Base-by-base conservation (phyloP, 2,888 invertebrate species). In the Agrypnus murinus region DNA sequence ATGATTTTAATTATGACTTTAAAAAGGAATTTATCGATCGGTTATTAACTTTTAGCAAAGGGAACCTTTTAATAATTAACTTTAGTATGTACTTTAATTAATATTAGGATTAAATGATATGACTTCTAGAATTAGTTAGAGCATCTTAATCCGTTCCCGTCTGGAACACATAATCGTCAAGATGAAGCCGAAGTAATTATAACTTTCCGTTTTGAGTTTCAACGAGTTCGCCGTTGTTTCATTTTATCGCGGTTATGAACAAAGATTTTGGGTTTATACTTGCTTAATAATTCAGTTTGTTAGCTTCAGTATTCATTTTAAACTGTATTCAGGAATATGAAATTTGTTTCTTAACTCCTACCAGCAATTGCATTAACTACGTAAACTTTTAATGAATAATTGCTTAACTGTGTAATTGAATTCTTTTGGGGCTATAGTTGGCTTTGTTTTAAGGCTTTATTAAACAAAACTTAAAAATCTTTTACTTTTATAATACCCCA, bases 151-250 rank as follows among this genome's bases (percentile, higher is more conserved):
- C 66, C 60, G 59, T 71, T 46, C 64, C 68, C 68, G 71, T 71
- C 68, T 71, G 59, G 53, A 68, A 68, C 71, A 71, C 71, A 71
- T 71, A 71, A 71, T 71, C 67, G 71, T 67, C 71, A 71, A 68
- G 71, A 71, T 64, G 67, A 68, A 68, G 71, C 43, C 58, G 60
- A 71, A 71, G 71, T 68, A 71, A 71, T 71, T 71, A 71, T 71
- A 71, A 71, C 71, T 71, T 71, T 65, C 67, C 68, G 67, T 71
- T 71, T 71, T 68, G 66, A 71, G 71, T 71, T 71, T 66, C 63
- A 71, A 71, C 66, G 71, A 71, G 67, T 64, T 67, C 58, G 19
- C 60, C 70, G 64, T 71, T 65, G 71, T 71, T 71, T 71, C 67
- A 65, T 71, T 71, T 67, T 64, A 71, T 71, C 67, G 63, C 59